phyloP scores from a whole-genome alignment of 2,113 vertebrate genomes.

The Neodon shergylaensis region DNA sequence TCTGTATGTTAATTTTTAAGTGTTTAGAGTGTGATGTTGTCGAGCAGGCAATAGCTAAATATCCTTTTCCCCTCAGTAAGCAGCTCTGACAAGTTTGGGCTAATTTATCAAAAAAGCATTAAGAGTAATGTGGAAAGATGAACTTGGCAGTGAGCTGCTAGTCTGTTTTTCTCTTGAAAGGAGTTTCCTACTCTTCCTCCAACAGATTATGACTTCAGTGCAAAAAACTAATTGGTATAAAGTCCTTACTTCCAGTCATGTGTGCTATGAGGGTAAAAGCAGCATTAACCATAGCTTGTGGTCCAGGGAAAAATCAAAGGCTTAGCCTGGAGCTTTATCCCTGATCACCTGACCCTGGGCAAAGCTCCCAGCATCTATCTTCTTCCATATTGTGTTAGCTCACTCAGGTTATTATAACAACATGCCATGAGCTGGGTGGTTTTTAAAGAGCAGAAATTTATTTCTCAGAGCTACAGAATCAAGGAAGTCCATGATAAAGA shows the following conservation, averaged over 20 bases:
- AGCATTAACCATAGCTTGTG: background rate
- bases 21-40: background rate
- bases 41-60: background rate
- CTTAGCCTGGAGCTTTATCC: background rate
- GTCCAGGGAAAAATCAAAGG: background rate
- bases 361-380: background rate
- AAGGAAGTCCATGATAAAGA: background rate
- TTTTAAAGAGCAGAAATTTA: background rate
- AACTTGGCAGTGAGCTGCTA: background rate
- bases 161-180: background rate
- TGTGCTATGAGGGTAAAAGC: background rate
- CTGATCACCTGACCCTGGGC: background rate
- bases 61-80: background rate
- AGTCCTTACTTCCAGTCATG: background rate
- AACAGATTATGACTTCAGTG: background rate
- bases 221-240: background rate
- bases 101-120: background rate
- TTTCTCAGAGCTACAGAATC: background rate
- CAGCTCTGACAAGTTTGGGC: background rate
- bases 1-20: background rate
- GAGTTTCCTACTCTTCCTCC: background rate
- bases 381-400: background rate
- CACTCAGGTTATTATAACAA: background rate
- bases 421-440: background rate
- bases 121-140: background rate